Evolutionary conservation across 2,888 invertebrate genomes (phyloP).

Genomic region (Chloromyia formosa): DNA sequence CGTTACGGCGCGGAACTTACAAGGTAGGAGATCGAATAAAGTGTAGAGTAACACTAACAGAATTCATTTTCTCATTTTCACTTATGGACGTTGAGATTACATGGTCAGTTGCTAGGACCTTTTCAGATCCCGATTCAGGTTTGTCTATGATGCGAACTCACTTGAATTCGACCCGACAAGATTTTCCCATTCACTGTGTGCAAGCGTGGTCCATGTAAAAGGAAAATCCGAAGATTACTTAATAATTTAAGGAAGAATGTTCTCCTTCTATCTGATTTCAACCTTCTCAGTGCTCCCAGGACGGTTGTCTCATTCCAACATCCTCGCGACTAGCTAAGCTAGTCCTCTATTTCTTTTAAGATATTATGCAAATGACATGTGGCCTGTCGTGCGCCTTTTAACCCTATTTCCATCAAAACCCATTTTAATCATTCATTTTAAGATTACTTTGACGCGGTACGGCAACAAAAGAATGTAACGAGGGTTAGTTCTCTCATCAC

Average conservation of each 20-base stretch:
- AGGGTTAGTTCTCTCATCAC: no score
- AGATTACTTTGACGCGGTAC: not conserved
- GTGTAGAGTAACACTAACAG: constrained; percentile 13
- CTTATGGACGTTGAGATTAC: constrained; percentile 6
- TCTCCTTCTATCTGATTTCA: no score
- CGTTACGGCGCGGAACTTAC: no score
- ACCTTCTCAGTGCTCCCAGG: no score
- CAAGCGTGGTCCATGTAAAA: not conserved
- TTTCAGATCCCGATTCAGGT: not conserved
- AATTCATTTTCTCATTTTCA: constrained; percentile 37
- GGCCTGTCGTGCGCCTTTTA: not conserved
- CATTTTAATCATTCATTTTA: not conserved
- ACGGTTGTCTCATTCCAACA: no score
- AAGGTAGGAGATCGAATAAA: not conserved
- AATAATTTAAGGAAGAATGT: no score
- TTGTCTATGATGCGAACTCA: not conserved
- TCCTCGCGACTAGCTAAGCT: no score
- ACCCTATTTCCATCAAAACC: not conserved
- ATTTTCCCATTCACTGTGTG: not conserved
- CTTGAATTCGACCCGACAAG: no score
- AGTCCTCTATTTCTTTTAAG: not conserved
- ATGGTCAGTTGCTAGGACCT: not conserved
- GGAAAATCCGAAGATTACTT: not conserved
- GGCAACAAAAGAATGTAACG: not conserved
- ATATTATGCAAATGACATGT: not conserved